Evolutionary conservation across 2,113 vertebrate genomes (phyloP).

Genomic region (Ursus arctos): DNA sequence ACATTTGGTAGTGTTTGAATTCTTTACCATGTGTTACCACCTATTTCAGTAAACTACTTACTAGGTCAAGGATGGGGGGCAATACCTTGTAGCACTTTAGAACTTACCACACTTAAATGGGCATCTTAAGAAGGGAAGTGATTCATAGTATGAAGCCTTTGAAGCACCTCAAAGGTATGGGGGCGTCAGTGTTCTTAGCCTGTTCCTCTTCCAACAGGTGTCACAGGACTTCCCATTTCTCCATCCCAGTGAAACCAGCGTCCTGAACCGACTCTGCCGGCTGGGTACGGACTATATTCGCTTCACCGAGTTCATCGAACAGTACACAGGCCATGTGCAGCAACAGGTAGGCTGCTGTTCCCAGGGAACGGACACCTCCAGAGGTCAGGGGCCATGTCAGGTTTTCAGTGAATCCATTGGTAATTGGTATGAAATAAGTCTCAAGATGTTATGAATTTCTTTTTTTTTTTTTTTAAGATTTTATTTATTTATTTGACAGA

Average conservation of each 20-base stretch:
- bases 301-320: constrained; percentile 97
- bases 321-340: constrained; percentile 96
- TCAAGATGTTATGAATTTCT: background rate
- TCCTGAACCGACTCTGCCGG: constrained; percentile 95
- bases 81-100: background rate
- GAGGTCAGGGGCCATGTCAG: background rate
- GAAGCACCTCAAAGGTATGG: background rate
- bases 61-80: background rate
- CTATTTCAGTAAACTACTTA: constrained; percentile 38
- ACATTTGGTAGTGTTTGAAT: constrained; percentile 42
- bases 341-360: constrained; percentile 88
- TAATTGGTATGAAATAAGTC: constrained; percentile 7
- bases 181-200: background rate
- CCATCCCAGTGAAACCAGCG: constrained; percentile 96
- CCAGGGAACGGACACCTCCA: background rate
- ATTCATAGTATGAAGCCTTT: background rate
- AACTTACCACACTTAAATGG: constrained; percentile 32
- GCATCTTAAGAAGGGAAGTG: background rate
- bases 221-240: constrained; percentile 98
- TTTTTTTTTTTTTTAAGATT: no score
- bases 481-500: no score
- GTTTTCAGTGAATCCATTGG: background rate
- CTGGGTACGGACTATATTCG: constrained; percentile 97
- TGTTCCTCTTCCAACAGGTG: constrained; percentile 87
- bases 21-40: background rate